A percentile compares a stretch with the other conserved stretches of the same genome.
Evolutionary conservation across 2,797 vertebrate genomes (phyloP).

Genomic region (Anas bahamensis): DNA sequence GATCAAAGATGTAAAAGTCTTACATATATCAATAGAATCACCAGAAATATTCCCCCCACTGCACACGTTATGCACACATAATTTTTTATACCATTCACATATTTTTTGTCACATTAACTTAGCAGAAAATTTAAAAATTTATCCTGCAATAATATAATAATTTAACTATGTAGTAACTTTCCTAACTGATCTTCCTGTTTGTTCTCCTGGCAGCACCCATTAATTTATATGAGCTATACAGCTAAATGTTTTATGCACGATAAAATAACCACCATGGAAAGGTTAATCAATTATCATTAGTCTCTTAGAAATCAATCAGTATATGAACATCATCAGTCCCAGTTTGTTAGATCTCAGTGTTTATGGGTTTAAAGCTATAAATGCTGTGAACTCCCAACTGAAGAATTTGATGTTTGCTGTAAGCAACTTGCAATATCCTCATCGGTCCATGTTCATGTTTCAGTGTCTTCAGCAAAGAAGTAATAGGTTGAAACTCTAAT

Average conservation of each 20-base stretch:
- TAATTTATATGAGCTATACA: background rate
- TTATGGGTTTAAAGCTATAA: background rate
- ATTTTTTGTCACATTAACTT: background rate
- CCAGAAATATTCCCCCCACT: background rate
- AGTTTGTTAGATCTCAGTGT: background rate
- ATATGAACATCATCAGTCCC: background rate
- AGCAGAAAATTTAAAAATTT: background rate
- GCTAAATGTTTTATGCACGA: background rate
- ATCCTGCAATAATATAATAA: background rate
- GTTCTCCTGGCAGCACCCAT: background rate
- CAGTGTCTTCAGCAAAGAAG: background rate
- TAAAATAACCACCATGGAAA: background rate
- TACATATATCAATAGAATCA: background rate
- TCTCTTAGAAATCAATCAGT: background rate
- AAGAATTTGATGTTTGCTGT: background rate
- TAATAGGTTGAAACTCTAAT: background rate
- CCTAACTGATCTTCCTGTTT: background rate
- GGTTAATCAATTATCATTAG: background rate
- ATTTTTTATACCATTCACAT: background rate
- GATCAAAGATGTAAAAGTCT: background rate
- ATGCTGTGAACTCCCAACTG: background rate
- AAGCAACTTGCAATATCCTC: background rate
- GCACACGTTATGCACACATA: too few species aligned
- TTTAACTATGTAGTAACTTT: background rate
- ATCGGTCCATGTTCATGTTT: background rate